Evolutionary conservation across 2,797 vertebrate genomes (phyloP).

Genomic region (Diglossa cyanea): DNA sequence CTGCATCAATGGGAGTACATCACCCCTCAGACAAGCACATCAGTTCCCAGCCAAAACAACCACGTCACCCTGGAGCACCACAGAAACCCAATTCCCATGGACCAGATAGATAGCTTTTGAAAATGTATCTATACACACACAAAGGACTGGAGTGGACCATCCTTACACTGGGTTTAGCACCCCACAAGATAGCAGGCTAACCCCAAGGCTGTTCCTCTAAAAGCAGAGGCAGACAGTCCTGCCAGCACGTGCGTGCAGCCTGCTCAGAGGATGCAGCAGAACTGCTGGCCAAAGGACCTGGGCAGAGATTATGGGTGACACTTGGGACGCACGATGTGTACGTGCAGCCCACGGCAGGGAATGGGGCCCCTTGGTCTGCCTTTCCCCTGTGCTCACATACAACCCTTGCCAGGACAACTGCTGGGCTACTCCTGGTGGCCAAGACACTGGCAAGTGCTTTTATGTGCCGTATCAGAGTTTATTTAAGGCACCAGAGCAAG

Average conservation of each 20-base stretch:
- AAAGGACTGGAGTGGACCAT: not conserved
- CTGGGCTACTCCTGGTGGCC: not conserved
- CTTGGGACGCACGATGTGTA: conserved; percentile 15
- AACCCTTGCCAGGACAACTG: not conserved
- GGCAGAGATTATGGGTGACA: conserved; percentile 2
- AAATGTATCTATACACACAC: not conserved
- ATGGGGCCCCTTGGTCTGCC: not conserved
- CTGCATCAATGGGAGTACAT: not conserved
- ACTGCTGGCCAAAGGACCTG: not conserved
- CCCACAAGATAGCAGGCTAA: not conserved
- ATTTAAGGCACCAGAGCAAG: conserved; percentile 18
- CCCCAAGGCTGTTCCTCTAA: not conserved
- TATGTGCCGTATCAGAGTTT: not conserved
- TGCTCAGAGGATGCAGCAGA: not conserved
- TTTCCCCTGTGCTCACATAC: not conserved
- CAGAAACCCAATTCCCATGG: not conserved
- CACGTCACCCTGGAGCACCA: not conserved
- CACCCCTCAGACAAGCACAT: not conserved
- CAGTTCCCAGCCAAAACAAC: not conserved
- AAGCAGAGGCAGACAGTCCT: not conserved
- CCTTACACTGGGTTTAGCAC: not conserved
- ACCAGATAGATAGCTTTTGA: not conserved
- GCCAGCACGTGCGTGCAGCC: not conserved
- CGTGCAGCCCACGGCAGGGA: not conserved
- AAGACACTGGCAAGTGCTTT: not conserved